Percentiles rank a stretch among this genome's conserved stretches.
Evolutionary conservation across 2,888 invertebrate species (phyloP).

Genomic region (Hirudinaria manillensis): DNA sequence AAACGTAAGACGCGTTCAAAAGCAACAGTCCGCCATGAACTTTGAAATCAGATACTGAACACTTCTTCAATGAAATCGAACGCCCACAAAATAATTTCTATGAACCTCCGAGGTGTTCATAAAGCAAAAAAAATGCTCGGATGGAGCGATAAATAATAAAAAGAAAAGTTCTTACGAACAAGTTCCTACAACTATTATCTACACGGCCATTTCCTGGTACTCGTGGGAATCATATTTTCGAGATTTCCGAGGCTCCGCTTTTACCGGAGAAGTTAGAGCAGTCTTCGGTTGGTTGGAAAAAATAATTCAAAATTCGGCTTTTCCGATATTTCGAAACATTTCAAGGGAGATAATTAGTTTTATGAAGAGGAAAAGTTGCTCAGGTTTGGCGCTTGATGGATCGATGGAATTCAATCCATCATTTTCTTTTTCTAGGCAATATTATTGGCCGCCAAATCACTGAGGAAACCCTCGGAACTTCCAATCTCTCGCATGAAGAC

Average conservation of each 20-base stretch:
- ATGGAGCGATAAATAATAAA: slow-evolving; percentile 11
- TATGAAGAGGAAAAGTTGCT: slow-evolving; percentile 3
- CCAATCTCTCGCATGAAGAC: slow-evolving; percentile 8
- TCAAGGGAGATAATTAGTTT: neutral
- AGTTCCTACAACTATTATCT: slow-evolving; percentile 16
- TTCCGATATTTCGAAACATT: neutral
- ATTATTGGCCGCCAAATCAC: slow-evolving; percentile 14
- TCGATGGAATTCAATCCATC: slow-evolving; percentile 23
- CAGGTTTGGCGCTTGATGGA: slow-evolving; percentile 4
- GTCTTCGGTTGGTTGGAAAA: neutral
- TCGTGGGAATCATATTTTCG: slow-evolving; percentile 13
- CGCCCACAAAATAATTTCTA: no score
- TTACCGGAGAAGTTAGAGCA: slow-evolving; percentile 8
- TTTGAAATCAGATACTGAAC: slow-evolving; percentile 1
- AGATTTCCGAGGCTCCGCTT: neutral
- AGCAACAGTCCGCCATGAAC: slow-evolving; percentile 1
- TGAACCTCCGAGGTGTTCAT: no score
- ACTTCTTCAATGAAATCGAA: no score
- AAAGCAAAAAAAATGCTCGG: neutral
- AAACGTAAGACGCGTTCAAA: neutral
- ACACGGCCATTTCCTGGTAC: slow-evolving; percentile 7
- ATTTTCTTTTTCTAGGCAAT: slow-evolving; percentile 6
- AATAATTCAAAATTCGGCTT: neutral
- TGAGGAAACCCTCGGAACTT: neutral
- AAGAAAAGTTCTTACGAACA: slow-evolving; percentile 6